phyloP scores from a whole-genome alignment of 2,888 invertebrate genomes.

The Sicus ferrugineus region DNA sequence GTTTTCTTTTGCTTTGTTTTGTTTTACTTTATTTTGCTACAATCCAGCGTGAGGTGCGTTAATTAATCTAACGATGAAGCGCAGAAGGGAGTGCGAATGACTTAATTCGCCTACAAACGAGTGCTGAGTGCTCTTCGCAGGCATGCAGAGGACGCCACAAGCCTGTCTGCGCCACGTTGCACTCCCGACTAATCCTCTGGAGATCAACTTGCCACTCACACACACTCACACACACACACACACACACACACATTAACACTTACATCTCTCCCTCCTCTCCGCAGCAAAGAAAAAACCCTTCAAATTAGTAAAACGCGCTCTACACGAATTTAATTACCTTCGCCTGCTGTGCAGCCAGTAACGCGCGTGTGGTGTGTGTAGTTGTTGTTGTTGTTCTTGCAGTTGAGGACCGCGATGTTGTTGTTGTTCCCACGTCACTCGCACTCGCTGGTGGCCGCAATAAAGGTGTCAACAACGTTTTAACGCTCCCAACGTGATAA shows the following conservation, averaged over 20 bases:
- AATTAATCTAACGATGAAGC: too few species aligned
- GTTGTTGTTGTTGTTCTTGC: neutral
- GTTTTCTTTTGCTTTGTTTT: too few species aligned
- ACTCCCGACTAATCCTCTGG: neutral
- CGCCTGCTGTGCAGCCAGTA: neutral
- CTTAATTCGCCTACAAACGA: too few species aligned
- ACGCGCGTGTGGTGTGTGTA: neutral
- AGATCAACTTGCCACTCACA: neutral
- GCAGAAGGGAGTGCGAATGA: too few species aligned
- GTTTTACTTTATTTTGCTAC: too few species aligned
- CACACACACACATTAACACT: neutral
- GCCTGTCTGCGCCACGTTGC: too few species aligned
- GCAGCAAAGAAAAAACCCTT: neutral
- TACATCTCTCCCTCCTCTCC: neutral
- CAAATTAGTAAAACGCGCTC: neutral
- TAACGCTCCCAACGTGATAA: neutral
- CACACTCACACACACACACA: neutral
- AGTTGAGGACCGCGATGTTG: neutral
- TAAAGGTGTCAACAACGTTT: neutral
- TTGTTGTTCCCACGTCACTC: too few species aligned
- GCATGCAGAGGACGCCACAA: too few species aligned
- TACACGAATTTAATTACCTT: constrained; percentile 12
- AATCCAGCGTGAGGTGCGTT: too few species aligned
- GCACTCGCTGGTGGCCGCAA: neutral
- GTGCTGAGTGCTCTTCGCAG: neutral